Evolutionary conservation across 2,888 invertebrate species (phyloP), one percentile per base, ranked within the genome.

Genomic region (Scrobipalpa atriplicella): DNA sequence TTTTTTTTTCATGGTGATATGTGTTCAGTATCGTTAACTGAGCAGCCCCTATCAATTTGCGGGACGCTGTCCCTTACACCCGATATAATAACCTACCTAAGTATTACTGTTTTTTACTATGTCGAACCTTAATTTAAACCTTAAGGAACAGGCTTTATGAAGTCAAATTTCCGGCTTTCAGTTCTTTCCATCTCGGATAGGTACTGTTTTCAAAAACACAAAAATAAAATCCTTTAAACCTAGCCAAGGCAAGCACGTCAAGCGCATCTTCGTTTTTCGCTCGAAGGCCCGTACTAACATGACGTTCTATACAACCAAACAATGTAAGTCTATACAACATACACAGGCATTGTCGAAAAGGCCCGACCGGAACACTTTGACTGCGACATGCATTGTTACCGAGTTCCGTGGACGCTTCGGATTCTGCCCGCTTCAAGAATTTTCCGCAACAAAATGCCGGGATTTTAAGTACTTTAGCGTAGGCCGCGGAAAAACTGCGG

Each of bases 371-470:
- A 82, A 83, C 84, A 79, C 80, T 83, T 82, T 83, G 82, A 80
- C 86, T 73, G 78, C 79, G 84, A 87, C 86, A 82, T 79, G 82
- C 82, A 83, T 89, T 89, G 87, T 89, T 80, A 74, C 72, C 69
- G 70, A 74, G 71, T 73, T 69, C 66, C 65, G 62, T 16, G 62
- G 62, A 51, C 47, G 62, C 29, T 62, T 66, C 71, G 69, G 70
- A 70, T 63, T 68, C 65, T 68, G 65, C 68, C 52, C 56, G 58
- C 60, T 60, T 36, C 65, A 43, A n/a, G 38, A 65, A 65, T 52
- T 63, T 52, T 29, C 58, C 29, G 58, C 58, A 16, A 58, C 58
- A 58, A 58, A 58, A 36, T 16, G 36, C 21, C 13, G 5, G 58
- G 36, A 11, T 29, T n/a, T 29, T 58, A 58, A 58, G 58, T 58